Evolutionary conservation across 2,797 vertebrate species (phyloP).

Genomic region (Chiroxiphia lanceolata): DNA sequence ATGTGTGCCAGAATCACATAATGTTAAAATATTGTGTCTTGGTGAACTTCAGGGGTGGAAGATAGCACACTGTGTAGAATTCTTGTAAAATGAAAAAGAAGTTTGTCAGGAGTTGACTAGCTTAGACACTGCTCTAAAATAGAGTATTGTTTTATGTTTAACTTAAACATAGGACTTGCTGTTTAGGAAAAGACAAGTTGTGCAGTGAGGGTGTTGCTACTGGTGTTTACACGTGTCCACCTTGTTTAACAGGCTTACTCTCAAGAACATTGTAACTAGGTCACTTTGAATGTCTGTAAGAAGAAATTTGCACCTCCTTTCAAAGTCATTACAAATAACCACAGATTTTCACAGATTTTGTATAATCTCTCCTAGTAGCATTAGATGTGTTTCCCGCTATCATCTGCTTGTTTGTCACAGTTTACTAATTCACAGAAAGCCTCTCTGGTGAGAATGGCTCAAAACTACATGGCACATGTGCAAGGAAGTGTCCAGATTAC

Average conservation of each 20-base stretch:
- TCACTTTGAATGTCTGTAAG: neutral
- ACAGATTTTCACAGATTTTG: neutral
- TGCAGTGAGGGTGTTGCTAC: neutral
- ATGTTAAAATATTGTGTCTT: neutral
- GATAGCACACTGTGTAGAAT: neutral
- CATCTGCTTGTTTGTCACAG: neutral
- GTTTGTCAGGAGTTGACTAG: neutral
- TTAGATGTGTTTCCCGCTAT: neutral
- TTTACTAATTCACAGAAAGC: neutral
- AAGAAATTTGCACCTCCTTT: neutral
- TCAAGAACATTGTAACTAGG: neutral
- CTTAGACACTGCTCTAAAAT: neutral
- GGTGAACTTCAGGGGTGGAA: neutral
- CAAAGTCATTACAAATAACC: neutral
- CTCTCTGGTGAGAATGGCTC: neutral
- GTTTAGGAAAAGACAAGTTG: neutral
- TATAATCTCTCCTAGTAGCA: neutral
- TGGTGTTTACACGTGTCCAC: neutral
- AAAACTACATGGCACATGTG: neutral
- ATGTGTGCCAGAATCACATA: neutral
- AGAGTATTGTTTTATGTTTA: neutral
- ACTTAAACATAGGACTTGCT: neutral
- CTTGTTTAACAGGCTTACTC: neutral
- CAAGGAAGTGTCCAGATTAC: neutral
- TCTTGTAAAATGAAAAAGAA: neutral